Evolutionary conservation across 2,113 vertebrate genomes (phyloP).

Genomic region (Vimba vimba): DNA sequence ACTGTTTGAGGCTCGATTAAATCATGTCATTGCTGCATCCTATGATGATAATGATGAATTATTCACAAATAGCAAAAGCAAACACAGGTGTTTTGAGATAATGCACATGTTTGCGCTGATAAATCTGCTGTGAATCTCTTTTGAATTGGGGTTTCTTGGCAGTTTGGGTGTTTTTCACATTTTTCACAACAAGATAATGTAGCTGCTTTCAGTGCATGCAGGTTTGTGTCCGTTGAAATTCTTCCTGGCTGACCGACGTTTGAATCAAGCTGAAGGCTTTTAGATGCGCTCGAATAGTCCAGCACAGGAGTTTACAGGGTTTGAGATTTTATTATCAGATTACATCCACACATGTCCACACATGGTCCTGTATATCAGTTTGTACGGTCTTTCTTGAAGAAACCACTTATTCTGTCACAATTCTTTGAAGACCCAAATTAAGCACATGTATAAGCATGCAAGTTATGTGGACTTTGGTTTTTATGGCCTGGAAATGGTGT

Average conservation of each 20-base stretch:
- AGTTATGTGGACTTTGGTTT: not conserved
- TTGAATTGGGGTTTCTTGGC: not conserved
- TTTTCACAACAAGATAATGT: not conserved
- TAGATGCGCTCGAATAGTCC: not conserved
- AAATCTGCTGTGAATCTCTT: not conserved
- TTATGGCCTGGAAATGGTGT: not conserved
- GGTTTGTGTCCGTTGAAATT: slow-evolving; percentile 27
- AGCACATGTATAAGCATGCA: not conserved
- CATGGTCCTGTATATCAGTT: not conserved
- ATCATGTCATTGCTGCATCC: slow-evolving; percentile 1
- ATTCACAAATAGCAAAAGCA: slow-evolving; percentile 24
- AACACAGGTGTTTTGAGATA: slow-evolving; percentile 17
- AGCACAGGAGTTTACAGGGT: not conserved
- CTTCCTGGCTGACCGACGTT: slow-evolving; percentile 17
- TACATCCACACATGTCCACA: not conserved
- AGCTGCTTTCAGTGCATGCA: not conserved
- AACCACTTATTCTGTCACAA: not conserved
- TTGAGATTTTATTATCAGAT: slow-evolving; percentile 36
- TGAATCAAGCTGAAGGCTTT: not conserved
- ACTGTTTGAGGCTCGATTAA: slow-evolving; percentile 28
- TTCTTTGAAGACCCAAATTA: not conserved
- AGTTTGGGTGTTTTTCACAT: not conserved
- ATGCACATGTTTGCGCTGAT: slow-evolving; percentile 2
- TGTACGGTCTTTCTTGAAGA: not conserved
- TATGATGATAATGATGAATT: slow-evolving; percentile 20